Conservation (phyloP, 2,113 vertebrate species). For the Platysteira castanea region DNA sequence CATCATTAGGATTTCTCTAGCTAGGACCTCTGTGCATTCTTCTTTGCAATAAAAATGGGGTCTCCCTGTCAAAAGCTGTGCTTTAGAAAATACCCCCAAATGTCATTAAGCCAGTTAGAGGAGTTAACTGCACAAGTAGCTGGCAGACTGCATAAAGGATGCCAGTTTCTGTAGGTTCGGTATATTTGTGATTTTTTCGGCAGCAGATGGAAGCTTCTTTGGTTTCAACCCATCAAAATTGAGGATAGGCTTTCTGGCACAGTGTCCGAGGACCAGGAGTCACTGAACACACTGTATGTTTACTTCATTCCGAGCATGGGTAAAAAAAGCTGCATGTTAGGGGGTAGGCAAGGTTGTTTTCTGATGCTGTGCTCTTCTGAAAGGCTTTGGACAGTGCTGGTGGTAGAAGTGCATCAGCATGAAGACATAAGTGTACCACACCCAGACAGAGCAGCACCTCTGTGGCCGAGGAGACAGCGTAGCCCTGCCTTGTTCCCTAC, state of each 20-base stretch:
- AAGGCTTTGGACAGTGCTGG: not conserved
- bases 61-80: rapidly evolving
- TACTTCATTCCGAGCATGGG: not conserved
- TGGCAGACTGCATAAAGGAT: not conserved
- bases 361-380: not conserved
- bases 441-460: not conserved
- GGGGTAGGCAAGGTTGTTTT: not conserved
- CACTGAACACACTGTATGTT: not conserved
- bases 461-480: rapidly evolving
- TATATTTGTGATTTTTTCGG: rapidly evolving
- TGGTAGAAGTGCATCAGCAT: not conserved
- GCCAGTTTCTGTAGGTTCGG: not conserved
- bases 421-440: not conserved
- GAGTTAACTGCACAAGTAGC: not conserved
- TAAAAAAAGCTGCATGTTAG: not conserved
- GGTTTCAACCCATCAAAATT: not conserved
- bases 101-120: not conserved
- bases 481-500: not conserved
- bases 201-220: not conserved
- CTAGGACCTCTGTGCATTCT: not conserved
- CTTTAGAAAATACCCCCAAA: not conserved
- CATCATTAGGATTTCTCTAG: not conserved
- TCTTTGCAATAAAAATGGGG: not conserved
- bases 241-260: not conserved
- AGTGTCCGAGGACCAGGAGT: not conserved